Conservation (phyloP, 53 echinoderm and acorn worm genomes). For the Mesocentrotus franciscanus region DNA sequence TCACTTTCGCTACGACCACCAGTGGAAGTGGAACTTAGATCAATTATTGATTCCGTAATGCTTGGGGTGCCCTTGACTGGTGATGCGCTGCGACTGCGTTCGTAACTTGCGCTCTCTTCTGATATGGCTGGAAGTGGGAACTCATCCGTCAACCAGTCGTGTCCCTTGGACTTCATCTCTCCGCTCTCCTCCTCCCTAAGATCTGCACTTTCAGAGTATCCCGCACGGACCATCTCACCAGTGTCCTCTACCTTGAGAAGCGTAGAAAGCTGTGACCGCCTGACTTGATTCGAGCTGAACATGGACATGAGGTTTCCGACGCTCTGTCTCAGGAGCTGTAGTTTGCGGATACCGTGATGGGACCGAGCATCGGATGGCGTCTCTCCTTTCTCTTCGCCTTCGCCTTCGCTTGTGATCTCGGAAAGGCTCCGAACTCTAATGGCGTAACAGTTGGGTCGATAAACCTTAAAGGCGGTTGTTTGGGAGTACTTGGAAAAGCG, state of each 20-base stretch:
- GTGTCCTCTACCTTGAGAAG: conserved; percentile 92
- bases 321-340: conserved; percentile 81
- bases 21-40: not conserved
- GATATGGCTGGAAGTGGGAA: conserved; percentile 91
- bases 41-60: not conserved
- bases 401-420: conserved; percentile 69
- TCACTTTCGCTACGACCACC: not conserved
- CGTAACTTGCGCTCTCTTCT: conserved; percentile 75
- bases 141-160: conserved; percentile 87
- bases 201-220: not conserved
- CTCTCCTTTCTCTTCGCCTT: conserved; percentile 12
- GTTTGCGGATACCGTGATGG: conserved; percentile 70
- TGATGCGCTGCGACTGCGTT: conserved; percentile 58
- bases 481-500: conserved; percentile 66
- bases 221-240: conserved; percentile 65
- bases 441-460: conserved; percentile 82
- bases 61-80: not conserved
- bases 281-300: conserved; percentile 88
- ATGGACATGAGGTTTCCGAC: conserved; percentile 91
- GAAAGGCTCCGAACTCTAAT: conserved; percentile 88
- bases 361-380: conserved; percentile 54
- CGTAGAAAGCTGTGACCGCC: conserved; percentile 84
- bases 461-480: conserved; percentile 55
- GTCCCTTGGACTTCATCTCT: conserved; percentile 51
- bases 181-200: conserved; percentile 39